Conservation (phyloP, 1,140 invertebrate species). For the Drosophila nikananu region DNA sequence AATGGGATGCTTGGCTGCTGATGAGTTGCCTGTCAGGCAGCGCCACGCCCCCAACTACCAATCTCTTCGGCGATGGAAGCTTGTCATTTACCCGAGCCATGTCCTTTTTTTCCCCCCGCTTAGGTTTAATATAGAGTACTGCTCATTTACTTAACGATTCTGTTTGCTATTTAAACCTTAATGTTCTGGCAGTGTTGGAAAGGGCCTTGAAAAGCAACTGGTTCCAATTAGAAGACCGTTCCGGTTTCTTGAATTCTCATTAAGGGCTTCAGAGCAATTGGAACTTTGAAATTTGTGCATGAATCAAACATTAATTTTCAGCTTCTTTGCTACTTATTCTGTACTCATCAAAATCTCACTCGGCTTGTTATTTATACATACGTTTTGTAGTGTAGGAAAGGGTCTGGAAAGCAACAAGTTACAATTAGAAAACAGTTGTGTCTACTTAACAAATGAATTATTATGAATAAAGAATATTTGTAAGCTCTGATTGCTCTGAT, state of each 20-base stretch:
- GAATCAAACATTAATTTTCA: not conserved
- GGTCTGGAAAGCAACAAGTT: not conserved
- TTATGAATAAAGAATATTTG: too few relatives aligned
- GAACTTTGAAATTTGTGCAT: not conserved
- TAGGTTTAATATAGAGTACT: slow-evolving; percentile 31
- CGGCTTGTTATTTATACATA: not conserved
- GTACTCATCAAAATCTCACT: not conserved
- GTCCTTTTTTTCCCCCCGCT: slow-evolving; percentile 14
- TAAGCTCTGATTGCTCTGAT: too few relatives aligned
- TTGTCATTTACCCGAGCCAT: slow-evolving; percentile 38
- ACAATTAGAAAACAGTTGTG: not conserved
- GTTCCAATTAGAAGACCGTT: not conserved
- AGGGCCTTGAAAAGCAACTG: not conserved
- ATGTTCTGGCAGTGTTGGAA: slow-evolving; percentile 28
- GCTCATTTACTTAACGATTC: slow-evolving; percentile 43
- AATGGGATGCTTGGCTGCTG: slow-evolving; percentile 79
- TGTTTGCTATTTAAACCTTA: slow-evolving; percentile 24
- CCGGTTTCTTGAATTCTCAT: slow-evolving; percentile 1
- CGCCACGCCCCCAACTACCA: slow-evolving; percentile 1
- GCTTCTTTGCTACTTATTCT: not conserved
- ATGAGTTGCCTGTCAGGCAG: slow-evolving; percentile 62
- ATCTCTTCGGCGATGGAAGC: slow-evolving; percentile 31
- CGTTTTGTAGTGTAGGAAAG: slow-evolving; percentile 16
- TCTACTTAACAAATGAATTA: too few relatives aligned
- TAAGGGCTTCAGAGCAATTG: not conserved